phyloP scores from a whole-genome alignment of 2,888 invertebrate species.

The Craniophora ligustri region DNA sequence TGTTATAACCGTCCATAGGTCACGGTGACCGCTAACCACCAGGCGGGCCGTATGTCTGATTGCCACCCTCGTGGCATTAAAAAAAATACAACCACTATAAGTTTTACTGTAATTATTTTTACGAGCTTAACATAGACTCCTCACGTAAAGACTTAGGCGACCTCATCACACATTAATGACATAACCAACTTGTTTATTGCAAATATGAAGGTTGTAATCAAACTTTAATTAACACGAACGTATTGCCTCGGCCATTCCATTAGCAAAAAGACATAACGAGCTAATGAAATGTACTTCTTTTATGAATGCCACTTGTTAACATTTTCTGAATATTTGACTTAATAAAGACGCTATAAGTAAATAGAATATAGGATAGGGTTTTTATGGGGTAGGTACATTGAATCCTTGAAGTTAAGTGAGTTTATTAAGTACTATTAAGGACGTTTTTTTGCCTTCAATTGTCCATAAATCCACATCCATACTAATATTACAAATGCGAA shows the following conservation, averaged over 20 bases:
- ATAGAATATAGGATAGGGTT: slow-evolving; percentile 11
- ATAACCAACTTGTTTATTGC: slow-evolving; percentile 7
- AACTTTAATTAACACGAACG: slow-evolving; percentile 40
- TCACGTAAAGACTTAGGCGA: not conserved
- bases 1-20: no score
- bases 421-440: not conserved
- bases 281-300: slow-evolving; percentile 32
- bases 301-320: slow-evolving; percentile 18
- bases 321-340: slow-evolving; percentile 25
- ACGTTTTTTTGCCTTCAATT: not conserved
- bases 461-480: no score
- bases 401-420: not conserved
- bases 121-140: not conserved
- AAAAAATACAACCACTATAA: not conserved
- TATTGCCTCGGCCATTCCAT: slow-evolving; percentile 35
- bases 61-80: no score
- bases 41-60: no score
- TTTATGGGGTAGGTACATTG: not conserved
- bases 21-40: no score
- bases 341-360: slow-evolving; percentile 14
- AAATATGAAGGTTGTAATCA: slow-evolving; percentile 15
- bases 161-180: no score
- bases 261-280: slow-evolving; percentile 26
- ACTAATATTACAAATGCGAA: no score
- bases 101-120: not conserved